Conservation (phyloP, 2,888 invertebrate species). For the Erebia aethiops region DNA sequence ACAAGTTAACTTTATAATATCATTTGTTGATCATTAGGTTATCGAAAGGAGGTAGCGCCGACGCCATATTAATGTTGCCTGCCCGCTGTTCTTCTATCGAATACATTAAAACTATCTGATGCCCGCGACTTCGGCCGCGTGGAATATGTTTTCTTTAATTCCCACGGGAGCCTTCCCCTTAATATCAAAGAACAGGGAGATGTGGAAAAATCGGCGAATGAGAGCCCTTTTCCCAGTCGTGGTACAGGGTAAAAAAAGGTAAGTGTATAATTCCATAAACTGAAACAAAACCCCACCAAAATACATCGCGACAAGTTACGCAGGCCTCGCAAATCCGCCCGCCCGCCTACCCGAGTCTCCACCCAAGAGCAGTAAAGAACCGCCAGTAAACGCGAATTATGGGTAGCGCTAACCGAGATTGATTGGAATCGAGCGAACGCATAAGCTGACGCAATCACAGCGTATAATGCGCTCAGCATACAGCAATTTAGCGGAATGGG, state of each 20-base stretch:
- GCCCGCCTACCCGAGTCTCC: conserved; percentile 5
- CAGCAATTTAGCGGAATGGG: conserved; percentile 42
- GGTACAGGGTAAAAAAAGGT: too few relatives aligned
- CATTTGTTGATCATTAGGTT: too few relatives aligned
- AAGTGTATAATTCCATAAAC: background rate
- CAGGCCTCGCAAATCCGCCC: background rate
- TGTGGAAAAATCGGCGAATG: too few relatives aligned
- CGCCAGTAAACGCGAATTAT: conserved; percentile 28
- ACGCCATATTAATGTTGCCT: too few relatives aligned
- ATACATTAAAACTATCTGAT: background rate
- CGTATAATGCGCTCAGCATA: conserved; percentile 28
- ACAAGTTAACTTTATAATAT: too few relatives aligned
- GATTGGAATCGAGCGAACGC: conserved; percentile 31
- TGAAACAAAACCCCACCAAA: background rate
- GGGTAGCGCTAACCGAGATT: conserved; percentile 30
- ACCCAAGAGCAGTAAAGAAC: conserved; percentile 20
- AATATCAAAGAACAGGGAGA: too few relatives aligned
- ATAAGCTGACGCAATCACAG: conserved; percentile 36
- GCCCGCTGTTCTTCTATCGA: too few relatives aligned
- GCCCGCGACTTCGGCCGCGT: too few relatives aligned
- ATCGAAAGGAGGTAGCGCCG: too few relatives aligned
- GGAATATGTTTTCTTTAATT: too few relatives aligned
- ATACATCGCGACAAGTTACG: background rate
- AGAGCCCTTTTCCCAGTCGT: too few relatives aligned
- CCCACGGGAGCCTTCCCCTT: too few relatives aligned